A percentile compares a stretch with the other conserved stretches of the same genome.
Evolutionary conservation across 2,113 vertebrate genomes (phyloP).

Genomic region (Coptodon rendalli): DNA sequence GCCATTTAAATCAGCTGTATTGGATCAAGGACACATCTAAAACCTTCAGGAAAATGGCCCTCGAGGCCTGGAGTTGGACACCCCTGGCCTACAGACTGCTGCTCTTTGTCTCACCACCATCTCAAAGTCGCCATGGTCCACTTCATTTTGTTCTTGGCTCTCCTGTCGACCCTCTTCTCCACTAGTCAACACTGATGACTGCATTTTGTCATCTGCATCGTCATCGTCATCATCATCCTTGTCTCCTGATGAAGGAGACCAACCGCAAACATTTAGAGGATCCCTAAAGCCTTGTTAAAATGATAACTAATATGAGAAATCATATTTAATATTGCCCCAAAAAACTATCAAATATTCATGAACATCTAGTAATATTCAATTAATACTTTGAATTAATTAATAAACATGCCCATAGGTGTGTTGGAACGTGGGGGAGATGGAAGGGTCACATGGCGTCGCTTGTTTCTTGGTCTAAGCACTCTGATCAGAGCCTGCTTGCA

Average conservation of each 20-base stretch:
- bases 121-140: constrained; percentile 97
- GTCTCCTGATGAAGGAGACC: constrained; percentile 76
- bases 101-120: constrained; percentile 89
- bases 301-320: neutral
- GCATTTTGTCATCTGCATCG: constrained; percentile 94
- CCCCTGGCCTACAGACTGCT: neutral
- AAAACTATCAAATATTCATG: neutral
- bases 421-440: constrained; percentile 97
- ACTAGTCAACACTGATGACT: constrained; percentile 83
- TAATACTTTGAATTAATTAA: neutral
- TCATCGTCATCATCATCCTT: constrained; percentile 97
- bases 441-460: constrained; percentile 90
- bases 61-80: neutral
- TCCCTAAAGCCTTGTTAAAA: neutral
- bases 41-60: neutral
- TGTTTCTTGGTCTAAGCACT: constrained; percentile 93
- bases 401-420: constrained; percentile 89
- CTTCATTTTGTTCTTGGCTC: constrained; percentile 93
- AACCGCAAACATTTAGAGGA: neutral
- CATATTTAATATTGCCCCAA: neutral
- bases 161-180: constrained; percentile 86
- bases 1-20: neutral
- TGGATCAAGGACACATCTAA: neutral
- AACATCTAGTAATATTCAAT: neutral
- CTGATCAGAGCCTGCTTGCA: constrained; percentile 98